These are phyloP conservation scores for Indicator maculatus DNA, from an alignment of 2,113 vertebrate genomes.

Conservation along the genomic window DNA sequence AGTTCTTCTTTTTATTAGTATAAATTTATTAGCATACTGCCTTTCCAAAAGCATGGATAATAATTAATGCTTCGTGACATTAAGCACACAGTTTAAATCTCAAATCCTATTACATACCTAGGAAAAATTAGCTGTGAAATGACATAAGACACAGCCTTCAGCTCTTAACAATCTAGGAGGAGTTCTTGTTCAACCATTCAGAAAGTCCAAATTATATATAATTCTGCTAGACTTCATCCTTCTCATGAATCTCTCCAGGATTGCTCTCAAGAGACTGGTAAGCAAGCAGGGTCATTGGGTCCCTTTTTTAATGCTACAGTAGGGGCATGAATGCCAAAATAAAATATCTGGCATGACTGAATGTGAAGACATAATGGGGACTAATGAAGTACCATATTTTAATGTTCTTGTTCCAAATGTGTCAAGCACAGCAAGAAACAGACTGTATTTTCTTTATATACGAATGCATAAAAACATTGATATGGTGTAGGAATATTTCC, in stretches of 20 bases:
- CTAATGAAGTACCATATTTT: background rate
- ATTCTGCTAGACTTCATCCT: background rate
- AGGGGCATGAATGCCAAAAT: background rate
- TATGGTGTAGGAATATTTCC: background rate
- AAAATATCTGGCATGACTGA: background rate
- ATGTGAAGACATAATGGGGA: background rate
- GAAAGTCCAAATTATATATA: conserved; percentile 15
- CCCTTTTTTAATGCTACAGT: background rate
- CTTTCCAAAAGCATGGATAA: conserved; percentile 37
- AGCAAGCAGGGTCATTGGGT: background rate
- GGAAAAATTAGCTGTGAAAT: conserved; percentile 58
- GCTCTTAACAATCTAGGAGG: conserved; percentile 18
- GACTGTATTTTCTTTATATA: background rate
- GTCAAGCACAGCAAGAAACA: background rate
- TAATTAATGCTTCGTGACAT: conserved; percentile 46
- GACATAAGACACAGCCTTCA: conserved; percentile 27
- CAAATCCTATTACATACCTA: conserved; percentile 51
- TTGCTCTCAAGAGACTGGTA: background rate
- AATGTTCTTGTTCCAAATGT: background rate
- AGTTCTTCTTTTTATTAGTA: background rate
- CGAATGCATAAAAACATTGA: background rate
- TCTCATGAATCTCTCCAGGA: background rate
- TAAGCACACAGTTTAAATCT: background rate
- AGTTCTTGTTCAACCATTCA: background rate
- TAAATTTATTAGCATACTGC: background rate